These are phyloP conservation scores for Hypotaenidia okinawae DNA, from an alignment of 2,797 vertebrate genomes.

Conservation along the genomic window DNA sequence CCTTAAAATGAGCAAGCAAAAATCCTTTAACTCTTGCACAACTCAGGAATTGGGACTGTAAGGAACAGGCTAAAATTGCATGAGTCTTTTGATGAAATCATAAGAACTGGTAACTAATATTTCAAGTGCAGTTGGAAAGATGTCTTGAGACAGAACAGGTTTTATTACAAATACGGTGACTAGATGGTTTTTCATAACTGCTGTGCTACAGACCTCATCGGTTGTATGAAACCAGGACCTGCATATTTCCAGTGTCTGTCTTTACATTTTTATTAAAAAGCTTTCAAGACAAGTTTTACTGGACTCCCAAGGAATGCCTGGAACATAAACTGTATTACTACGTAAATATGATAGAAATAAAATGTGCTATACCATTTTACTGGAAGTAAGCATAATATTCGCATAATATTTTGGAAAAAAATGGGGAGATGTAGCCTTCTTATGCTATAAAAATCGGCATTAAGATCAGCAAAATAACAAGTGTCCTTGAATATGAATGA, in stretches of 20 bases:
- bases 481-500: not conserved
- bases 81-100: not conserved
- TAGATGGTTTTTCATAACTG: not conserved
- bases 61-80: not conserved
- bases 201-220: not conserved
- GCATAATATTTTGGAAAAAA: not conserved
- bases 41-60: not conserved
- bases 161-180: not conserved
- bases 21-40: not conserved
- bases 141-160: not conserved
- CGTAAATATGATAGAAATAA: not conserved
- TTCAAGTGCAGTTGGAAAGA: constrained; percentile 7
- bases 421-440: not conserved
- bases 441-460: not conserved
- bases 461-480: not conserved
- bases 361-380: not conserved
- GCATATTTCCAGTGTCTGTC: not conserved
- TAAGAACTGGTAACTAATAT: not conserved
- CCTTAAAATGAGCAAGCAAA: not conserved
- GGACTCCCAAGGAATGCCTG: not conserved
- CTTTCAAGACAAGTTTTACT: not conserved
- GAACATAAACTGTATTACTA: not conserved
- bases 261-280: not conserved
- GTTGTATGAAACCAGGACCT: not conserved
- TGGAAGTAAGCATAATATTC: not conserved